Base-by-base conservation (phyloP, 2,797 vertebrate genomes). In the Channallabes apus region DNA sequence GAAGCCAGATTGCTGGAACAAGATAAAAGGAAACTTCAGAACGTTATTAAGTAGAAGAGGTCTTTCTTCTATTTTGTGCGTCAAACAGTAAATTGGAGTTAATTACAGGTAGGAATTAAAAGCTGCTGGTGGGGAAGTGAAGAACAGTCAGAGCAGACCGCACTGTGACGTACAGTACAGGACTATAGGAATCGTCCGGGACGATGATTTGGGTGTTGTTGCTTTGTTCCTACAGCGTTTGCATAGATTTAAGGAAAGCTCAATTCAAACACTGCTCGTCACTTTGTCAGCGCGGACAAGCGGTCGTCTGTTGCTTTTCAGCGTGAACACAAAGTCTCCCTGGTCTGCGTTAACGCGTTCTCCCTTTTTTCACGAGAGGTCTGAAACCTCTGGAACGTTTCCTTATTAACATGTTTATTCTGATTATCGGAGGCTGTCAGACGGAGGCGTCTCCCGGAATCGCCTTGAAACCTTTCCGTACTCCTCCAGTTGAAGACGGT, bases 401-500 rank as follows among this genome's bases (percentile, higher is more conserved):
- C 9, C 67, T 35, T 9, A 9, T 68, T 68, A 68, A 71, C 84
- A 22, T 84, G 86, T 84, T 75, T 29, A 6, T 35, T 58, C 35
- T 38, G 18, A 77, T 56, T 14, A 12, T 27, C 51, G 3, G 41
- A 29, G 6, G 80, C 58, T 24, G 59, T n/a, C 32, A 14, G 56
- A 27, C 20, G 38, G 4, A 11, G 84, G 85, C 61, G 88, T 87
- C 89, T 87, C 83, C 75, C 81, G 80, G 80, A 86, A 86, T 88
- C 86, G 85, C 54, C 91, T 91, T 91, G 90, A 89, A 93, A 92
- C 91, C 92, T 91, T 93, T 91, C 82, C 61, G 51, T 85, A 22
- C 77, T 61, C 64, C 75, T 85, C 82, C 46, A 38, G 59, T 6
- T 56, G 84, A 81, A 56, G 29, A 67, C 67, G 71, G 84, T 89